Base-by-base conservation (phyloP, 2,797 vertebrate genomes). In the Champsocephalus gunnari region DNA sequence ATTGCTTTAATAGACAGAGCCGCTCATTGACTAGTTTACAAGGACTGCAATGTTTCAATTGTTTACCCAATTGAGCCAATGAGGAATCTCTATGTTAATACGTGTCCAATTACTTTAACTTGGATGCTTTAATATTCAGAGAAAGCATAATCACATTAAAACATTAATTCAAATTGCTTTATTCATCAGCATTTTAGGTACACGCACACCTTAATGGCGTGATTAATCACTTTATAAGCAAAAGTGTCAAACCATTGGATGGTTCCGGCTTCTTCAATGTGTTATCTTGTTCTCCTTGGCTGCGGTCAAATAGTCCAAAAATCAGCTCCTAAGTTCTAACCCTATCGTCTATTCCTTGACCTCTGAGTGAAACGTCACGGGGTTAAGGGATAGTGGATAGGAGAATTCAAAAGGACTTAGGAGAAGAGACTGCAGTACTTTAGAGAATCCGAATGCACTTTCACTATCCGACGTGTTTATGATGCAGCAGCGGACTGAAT, bases 81-180 rank as follows among this genome's bases (percentile, higher is more conserved):
- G 32, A 83, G 70, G 78, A 76, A 80, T 34, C 60, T 24, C 58
- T 72, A 64, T 63, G 53, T 66, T 73, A 77, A 86, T 28, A 75
- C 66, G 64, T 71, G 73, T 82, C 59, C 68, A 81, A 78, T 87
- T 77, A 84, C 63, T 49, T 11, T n/a, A 77, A 80, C 32, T 49
- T 45, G 49, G 74, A 71, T 41, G 43, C 49, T 21, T 67, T 61
- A 51, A 66, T 19, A 74, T 17, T 55, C 34, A 62, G 60, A 74
- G 48, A 66, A 57, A 58, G 51, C 32, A 64, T 76, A 74, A 73
- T 75, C 71, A 82, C 54, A 73, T 59, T 32, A 57, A 28, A 28
- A 28, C 28, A 28, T 28, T 1, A 43, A 53, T 63, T 68, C 34
- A 17, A 55, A 53, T 11, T 11, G 60, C 19, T 12, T 49, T 71